Conservation (phyloP, 1,140 invertebrate species). For the Wiebesia pumilae region DNA sequence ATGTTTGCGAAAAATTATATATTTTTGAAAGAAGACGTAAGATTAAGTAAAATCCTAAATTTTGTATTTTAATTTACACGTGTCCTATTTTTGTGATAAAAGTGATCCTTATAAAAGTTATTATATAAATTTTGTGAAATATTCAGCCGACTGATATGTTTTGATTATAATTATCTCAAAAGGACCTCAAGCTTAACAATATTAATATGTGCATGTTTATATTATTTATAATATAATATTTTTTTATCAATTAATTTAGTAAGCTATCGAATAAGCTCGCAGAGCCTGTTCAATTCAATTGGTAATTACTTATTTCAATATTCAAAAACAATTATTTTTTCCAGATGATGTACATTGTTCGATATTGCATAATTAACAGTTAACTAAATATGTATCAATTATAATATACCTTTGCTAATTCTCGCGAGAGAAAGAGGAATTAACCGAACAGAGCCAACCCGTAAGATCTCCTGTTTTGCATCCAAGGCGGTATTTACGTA, state of each 20-base stretch:
- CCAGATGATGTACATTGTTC: not conserved
- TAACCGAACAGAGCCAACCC: conserved; percentile 21
- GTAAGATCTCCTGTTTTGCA: conserved; percentile 43
- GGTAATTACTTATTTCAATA: too few species aligned
- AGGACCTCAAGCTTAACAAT: too few species aligned
- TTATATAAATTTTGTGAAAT: too few species aligned
- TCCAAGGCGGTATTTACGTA: conserved; percentile 44
- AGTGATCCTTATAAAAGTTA: not conserved
- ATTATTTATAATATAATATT: too few species aligned
- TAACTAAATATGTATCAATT: conserved; percentile 23
- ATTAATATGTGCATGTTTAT: too few species aligned
- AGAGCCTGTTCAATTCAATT: too few species aligned
- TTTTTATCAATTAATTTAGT: too few species aligned
- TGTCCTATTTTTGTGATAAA: not conserved
- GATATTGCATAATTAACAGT: not conserved
- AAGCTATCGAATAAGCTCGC: too few species aligned
- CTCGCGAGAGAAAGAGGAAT: conserved; percentile 12
- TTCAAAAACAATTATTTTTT: too few species aligned
- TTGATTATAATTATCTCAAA: too few species aligned
- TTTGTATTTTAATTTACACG: not conserved
- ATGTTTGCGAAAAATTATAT: not conserved
- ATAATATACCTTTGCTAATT: not conserved
- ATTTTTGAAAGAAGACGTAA: not conserved
- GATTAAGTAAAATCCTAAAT: not conserved
- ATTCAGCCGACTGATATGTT: too few species aligned